Conservation (phyloP, 2,797 vertebrate genomes). For the Chloroceryle amazona region DNA sequence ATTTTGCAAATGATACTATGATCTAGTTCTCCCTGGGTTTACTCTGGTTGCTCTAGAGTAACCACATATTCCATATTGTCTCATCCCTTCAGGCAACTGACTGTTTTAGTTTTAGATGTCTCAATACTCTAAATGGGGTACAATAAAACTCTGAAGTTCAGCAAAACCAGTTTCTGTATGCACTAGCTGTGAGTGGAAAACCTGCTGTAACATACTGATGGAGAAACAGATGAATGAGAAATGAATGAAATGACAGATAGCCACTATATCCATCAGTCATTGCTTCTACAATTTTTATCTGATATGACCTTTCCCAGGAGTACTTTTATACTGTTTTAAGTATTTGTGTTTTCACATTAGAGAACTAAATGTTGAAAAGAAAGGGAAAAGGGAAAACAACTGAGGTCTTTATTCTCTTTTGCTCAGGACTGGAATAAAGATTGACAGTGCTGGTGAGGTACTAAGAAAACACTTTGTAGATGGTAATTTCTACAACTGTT, state of each 20-base stretch:
- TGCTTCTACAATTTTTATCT: background rate
- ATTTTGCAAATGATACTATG: background rate
- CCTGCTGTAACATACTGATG: background rate
- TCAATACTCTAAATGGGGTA: background rate
- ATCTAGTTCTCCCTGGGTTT: background rate
- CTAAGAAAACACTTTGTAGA: background rate
- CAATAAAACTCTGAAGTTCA: background rate
- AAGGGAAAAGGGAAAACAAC: background rate
- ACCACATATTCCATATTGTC: background rate
- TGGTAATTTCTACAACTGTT: background rate
- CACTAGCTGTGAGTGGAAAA: background rate
- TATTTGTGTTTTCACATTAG: background rate
- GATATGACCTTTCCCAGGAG: background rate
- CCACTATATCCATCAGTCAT: background rate
- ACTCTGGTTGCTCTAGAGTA: background rate
- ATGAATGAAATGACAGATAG: background rate
- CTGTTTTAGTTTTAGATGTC: background rate
- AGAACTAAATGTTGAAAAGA: background rate
- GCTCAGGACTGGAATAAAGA: background rate
- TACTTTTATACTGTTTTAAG: background rate
- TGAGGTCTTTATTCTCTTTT: background rate
- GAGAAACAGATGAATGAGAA: background rate
- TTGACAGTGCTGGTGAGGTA: background rate
- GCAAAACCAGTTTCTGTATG: background rate
- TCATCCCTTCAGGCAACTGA: background rate